Conservation (phyloP, 2,797 vertebrate species). For the Macropodus opercularis region DNA sequence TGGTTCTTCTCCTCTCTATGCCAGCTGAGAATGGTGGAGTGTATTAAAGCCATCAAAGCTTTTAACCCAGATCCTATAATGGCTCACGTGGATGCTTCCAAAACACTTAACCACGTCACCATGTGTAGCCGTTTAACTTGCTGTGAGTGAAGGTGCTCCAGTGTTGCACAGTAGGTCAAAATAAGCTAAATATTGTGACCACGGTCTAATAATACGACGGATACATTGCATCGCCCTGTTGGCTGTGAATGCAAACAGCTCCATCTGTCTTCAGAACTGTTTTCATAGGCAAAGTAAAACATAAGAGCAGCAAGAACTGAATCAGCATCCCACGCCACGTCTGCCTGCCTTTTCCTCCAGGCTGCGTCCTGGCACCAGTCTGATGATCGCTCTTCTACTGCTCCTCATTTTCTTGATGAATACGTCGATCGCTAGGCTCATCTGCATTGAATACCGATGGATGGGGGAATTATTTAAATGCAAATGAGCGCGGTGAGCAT, state of each 20-base stretch:
- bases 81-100: neutral
- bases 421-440: neutral
- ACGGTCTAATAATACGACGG: constrained; percentile 2
- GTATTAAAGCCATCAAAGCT: neutral
- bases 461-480: neutral
- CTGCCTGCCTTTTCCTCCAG: constrained; percentile 1
- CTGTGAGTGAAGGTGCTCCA: neutral
- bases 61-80: neutral
- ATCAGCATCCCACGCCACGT: constrained; percentile 35
- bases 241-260: constrained; percentile 21
- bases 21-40: neutral
- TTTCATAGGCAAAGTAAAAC: constrained; percentile 29
- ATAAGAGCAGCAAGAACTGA: constrained; percentile 37
- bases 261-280: constrained; percentile 36
- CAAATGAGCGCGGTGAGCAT: neutral
- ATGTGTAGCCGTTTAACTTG: too few species aligned
- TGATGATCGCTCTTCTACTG: neutral
- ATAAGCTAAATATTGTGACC: constrained; percentile 25
- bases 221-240: neutral
- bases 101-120: too few species aligned
- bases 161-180: neutral
- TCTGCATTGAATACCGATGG: neutral
- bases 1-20: neutral
- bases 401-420: neutral
- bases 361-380: constrained; percentile 5